Base-by-base conservation (phyloP, 2,797 vertebrate genomes). In the Crocidura indochinensis region DNA sequence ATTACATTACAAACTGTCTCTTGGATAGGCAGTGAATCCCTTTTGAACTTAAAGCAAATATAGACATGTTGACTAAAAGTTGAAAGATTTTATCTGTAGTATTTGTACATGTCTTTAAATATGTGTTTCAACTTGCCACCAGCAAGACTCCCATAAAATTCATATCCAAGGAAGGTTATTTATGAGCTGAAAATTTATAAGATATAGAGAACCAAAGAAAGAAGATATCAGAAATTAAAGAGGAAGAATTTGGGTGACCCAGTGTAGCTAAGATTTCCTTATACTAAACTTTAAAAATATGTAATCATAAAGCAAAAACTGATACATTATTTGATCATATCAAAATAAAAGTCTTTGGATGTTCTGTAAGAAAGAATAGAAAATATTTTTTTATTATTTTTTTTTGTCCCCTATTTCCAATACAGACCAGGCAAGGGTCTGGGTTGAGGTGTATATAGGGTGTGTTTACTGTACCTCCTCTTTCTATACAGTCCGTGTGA, bases 11-110 rank as follows among this genome's bases (percentile, higher is more conserved):
- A 94, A 92, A 90, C 74, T 78, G 31, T 62, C 62, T 94, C 83
- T 88, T 44, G 68, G 82, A 79, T 80, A 88, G 80, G 73, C 22
- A 88, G 51, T 78, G 26, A 68, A 72, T 72, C 17, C 7, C 84
- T 73, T 53, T 75, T 75, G 68, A 94, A 77, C 62, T 95, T 73
- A 89, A 84, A 91, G 86, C 87, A 87, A 93, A 92, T 87, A 78
- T 9, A 87, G 77, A 94, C 64, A 64, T 22, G 51, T 53, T 84
- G 82, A 89, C 38, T 92, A 69, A 76, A 91, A 91, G 49, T 10
- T 72, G 31, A 69, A 60, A 78, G 92, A 93, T 31, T 1, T 2
- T 67, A 76, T 87, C 60, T 90, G 1, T 27, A 69, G 46, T 77
- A 73, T 69, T 69, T 88, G 53, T 3, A 24, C 69, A 8, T 87